Conservation (phyloP, 2,113 vertebrate genomes). For the Pachypanchax playfairii region DNA sequence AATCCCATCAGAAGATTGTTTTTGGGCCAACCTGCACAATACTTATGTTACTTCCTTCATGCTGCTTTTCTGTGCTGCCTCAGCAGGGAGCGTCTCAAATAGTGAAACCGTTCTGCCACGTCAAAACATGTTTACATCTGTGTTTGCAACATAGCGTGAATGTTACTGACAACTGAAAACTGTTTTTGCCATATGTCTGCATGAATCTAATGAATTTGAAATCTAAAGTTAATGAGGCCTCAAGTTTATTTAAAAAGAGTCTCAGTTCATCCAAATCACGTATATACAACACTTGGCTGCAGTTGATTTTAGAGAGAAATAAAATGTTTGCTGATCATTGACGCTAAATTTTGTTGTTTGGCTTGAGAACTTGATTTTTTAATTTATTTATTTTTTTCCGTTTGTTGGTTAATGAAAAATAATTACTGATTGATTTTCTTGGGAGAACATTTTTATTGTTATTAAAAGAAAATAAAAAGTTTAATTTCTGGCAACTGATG, state of each 20-base stretch:
- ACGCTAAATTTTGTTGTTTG: not conserved
- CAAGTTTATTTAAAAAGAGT: not conserved
- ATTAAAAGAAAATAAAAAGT: not conserved
- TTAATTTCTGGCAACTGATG: not conserved
- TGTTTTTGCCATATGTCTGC: not conserved
- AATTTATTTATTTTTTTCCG: too few species aligned
- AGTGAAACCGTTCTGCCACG: not conserved
- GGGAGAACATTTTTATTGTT: not conserved
- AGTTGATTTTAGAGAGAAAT: too few species aligned
- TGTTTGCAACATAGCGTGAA: constrained; percentile 7
- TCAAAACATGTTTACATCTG: constrained; percentile 13
- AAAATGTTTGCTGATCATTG: not conserved
- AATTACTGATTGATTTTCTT: not conserved
- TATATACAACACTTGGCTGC: too few species aligned
- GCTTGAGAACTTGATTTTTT: not conserved
- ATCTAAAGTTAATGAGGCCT: too few species aligned
- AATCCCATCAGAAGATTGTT: constrained; percentile 35
- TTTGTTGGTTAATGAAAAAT: too few species aligned
- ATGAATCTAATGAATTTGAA: too few species aligned
- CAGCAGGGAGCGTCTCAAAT: constrained; percentile 22
- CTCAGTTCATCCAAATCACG: too few species aligned
- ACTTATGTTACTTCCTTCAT: constrained; percentile 26
- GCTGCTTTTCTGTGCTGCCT: constrained; percentile 11
- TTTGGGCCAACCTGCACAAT: constrained; percentile 29
- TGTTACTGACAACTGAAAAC: constrained; percentile 23